A percentile compares a stretch with the other conserved stretches of the same genome.
Conservation (phyloP, 2,797 vertebrate species). For the Nyctalus aviator region DNA sequence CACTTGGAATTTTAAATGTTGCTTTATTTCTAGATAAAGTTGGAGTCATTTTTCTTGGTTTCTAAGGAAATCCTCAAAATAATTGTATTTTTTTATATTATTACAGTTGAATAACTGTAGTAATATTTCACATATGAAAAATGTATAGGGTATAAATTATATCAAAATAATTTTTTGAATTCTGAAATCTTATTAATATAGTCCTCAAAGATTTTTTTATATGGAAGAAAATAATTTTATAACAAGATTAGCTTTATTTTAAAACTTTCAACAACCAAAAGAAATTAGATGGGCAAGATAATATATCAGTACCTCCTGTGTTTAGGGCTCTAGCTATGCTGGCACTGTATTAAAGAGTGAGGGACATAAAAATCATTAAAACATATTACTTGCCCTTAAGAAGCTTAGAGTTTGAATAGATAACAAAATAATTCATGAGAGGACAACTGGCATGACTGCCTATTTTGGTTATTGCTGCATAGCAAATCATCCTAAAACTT, state of each 20-base stretch:
- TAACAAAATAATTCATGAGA: conserved; percentile 36
- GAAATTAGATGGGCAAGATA: conserved; percentile 26
- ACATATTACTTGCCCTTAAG: conserved; percentile 22
- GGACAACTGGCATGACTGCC: background rate
- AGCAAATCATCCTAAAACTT: conserved; percentile 25
- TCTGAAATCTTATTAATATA: conserved; percentile 33
- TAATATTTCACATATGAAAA: conserved; percentile 8
- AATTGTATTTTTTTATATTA: conserved; percentile 54
- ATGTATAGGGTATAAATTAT: conserved; percentile 1
- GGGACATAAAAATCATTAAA: conserved; percentile 45
- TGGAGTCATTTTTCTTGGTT: conserved; percentile 60
- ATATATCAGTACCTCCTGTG: conserved; percentile 41
- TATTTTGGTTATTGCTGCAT: conserved; percentile 5
- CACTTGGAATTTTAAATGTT: conserved; percentile 65
- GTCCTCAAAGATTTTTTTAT: conserved; percentile 3
- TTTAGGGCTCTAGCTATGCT: background rate
- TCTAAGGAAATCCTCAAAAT: conserved; percentile 41
- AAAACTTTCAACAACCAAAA: conserved; percentile 26
- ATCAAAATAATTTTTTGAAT: conserved; percentile 14
- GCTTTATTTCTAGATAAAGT: conserved; percentile 51
- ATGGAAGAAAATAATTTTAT: conserved; percentile 38
- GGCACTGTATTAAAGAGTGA: background rate
- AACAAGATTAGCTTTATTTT: conserved; percentile 29
- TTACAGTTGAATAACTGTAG: background rate
- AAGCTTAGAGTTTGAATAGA: conserved; percentile 35